Percentiles rank a stretch among this genome's conserved stretches.
Conservation (phyloP, 2,888 invertebrate species). For the Leptogaster cylindrica region DNA sequence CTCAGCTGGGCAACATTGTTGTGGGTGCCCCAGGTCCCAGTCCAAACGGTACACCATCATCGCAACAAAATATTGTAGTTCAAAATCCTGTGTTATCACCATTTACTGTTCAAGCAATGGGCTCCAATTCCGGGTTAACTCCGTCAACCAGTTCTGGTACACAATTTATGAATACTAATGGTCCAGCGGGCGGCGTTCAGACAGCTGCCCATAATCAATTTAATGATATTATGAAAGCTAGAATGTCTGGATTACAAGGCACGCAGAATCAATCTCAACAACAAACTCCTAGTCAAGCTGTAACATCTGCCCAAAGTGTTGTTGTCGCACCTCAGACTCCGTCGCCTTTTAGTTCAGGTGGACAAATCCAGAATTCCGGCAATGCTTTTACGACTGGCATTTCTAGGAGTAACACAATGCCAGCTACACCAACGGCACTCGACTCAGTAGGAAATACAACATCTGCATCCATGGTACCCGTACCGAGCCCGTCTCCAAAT, state of each 20-base stretch:
- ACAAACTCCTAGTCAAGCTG: conserved; percentile 50
- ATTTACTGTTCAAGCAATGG: conserved; percentile 67
- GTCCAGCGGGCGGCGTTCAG: conserved; percentile 66
- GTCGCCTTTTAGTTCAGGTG: conserved; percentile 66
- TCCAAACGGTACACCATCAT: conserved; percentile 71
- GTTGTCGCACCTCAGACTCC: conserved; percentile 60
- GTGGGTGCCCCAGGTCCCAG: conserved; percentile 81
- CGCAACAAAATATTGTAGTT: conserved; percentile 66
- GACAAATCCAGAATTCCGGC: conserved; percentile 58
- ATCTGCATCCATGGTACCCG: conserved; percentile 61
- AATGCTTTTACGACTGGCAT: conserved; percentile 54
- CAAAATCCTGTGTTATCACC: conserved; percentile 76
- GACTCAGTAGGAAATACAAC: conserved; percentile 47
- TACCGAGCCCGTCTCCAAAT: conserved; percentile 63
- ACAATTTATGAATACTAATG: conserved; percentile 69
- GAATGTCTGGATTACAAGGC: conserved; percentile 59
- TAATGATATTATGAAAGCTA: conserved; percentile 68
- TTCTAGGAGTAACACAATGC: conserved; percentile 55
- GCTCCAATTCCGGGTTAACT: conserved; percentile 66
- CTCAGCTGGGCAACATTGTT: conserved; percentile 59
- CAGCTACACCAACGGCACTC: conserved; percentile 64
- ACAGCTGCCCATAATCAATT: conserved; percentile 60
- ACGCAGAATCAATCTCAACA: conserved; percentile 52
- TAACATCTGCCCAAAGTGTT: conserved; percentile 45
- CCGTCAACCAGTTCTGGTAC: conserved; percentile 58